Evolutionary conservation across 35 echinoderm and acorn worm species (phyloP).

Genomic region (Lytechinus pictus): DNA sequence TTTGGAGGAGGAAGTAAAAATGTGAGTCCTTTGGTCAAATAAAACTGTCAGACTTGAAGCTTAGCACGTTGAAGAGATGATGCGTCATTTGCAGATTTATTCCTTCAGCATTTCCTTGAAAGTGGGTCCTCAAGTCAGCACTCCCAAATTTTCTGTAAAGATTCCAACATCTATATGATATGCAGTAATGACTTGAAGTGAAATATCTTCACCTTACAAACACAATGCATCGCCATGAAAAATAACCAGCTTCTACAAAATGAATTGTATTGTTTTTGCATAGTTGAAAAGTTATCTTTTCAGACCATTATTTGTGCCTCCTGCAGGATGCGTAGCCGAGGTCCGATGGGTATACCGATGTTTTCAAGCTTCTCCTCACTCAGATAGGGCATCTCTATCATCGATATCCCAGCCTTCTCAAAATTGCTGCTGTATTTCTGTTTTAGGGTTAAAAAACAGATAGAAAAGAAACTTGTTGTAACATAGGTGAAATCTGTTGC

Average conservation of each 20-base stretch:
- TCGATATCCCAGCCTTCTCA: slow-evolving; percentile 75
- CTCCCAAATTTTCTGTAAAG: not conserved
- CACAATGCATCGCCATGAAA: not conserved
- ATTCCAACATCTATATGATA: not conserved
- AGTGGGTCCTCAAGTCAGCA: not conserved
- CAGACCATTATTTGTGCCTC: slow-evolving; percentile 89
- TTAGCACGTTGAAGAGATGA: not conserved
- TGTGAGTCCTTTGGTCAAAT: not conserved
- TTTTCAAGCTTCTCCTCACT: slow-evolving; percentile 80
- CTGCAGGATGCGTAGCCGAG: slow-evolving; percentile 77
- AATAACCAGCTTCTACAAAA: not conserved
- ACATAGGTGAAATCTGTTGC: not conserved
- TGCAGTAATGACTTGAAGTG: not conserved
- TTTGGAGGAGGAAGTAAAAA: not conserved
- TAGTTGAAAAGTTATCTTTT: not conserved
- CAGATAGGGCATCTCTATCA: slow-evolving; percentile 87
- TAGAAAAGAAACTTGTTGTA: no score
- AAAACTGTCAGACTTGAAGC: not conserved
- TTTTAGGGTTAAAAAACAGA: no score
- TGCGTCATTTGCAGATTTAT: not conserved
- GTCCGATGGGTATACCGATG: slow-evolving; percentile 81
- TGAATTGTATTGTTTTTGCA: not conserved
- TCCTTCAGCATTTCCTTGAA: not conserved
- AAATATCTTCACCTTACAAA: not conserved
- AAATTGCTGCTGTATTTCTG: slow-evolving; percentile 82